Percentiles rank a stretch among this genome's conserved stretches.
phyloP scores from a whole-genome alignment of 2,797 vertebrate genomes.

The Phrynocephalus forsythii region DNA sequence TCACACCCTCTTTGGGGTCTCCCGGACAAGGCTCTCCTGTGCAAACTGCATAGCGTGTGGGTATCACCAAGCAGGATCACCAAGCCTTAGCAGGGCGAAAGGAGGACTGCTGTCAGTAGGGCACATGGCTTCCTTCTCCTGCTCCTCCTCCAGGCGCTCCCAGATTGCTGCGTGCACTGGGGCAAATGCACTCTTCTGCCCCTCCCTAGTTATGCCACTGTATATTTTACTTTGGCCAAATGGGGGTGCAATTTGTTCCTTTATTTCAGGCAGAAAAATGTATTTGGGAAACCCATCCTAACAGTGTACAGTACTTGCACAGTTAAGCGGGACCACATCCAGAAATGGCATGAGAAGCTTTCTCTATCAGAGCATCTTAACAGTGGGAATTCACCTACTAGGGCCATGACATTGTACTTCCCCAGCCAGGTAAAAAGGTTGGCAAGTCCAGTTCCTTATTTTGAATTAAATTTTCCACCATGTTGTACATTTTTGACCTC shows the following conservation, averaged over 20 bases:
- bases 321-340: background rate
- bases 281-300: background rate
- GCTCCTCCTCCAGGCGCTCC: no score
- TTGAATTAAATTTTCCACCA: background rate
- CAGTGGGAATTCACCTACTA: background rate
- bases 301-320: background rate
- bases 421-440: background rate
- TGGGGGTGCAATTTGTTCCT: background rate
- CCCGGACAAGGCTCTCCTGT: no score
- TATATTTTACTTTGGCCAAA: background rate
- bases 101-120: no score
- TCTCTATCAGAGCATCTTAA: background rate
- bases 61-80: no score
- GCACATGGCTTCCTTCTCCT: no score
- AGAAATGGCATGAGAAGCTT: background rate
- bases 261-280: background rate
- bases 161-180: no score
- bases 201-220: no score
- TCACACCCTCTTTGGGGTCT: no score
- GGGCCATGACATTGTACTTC: background rate
- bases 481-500: no score
- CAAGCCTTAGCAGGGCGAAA: no score
- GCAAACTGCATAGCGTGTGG: no score
- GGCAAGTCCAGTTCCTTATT: background rate
- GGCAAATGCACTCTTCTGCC: no score